Base-by-base conservation (phyloP, 2,888 invertebrate genomes). In the Callyntrura guangdongensis region DNA sequence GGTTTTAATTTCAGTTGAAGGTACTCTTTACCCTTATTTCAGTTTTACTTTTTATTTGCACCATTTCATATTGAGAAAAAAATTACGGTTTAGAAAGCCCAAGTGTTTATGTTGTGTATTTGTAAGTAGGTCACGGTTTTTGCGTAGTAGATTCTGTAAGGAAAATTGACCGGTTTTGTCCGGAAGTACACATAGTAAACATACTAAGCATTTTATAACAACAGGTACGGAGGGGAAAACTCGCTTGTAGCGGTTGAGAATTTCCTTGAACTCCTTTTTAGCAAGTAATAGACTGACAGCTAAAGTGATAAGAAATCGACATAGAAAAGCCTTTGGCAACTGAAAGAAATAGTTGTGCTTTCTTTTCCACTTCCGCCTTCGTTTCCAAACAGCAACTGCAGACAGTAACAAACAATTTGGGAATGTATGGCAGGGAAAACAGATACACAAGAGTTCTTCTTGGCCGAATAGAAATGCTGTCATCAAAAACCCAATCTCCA, bases 321-420 rank as follows among this genome's bases (percentile, higher is more conserved):
- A 9, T 53, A 36, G 53, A 53, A 27, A 27, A 67, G 67, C 67
- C 67, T 27, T 27, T 67, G 67, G 27, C 67, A 67, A 27, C 27
- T 67, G n/a, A 67, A 47, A 14, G 64, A 64, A 82, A 6, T 36
- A 82, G 45, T 64, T 82, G 14, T 36, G n/a, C n/a, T 36, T 36
- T 6, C 36, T 67, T 82, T 61, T 64, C 45, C 47, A 64, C 61
- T 82, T 82, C 64, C 82, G 17, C 25, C 27, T 47, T 64, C 82
- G 9, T 64, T 61, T 36, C 82, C 61, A 82, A 36, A 36, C 59
- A 27, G 6, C 9, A 25, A 11, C 11, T 64, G 12, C 22, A 25
- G 25, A 64, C 36, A 53, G 53, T 9, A 53, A n/a, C 53, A 53
- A 14, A 9, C n/a, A n/a, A 53, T 53, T 14, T 1, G 8, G 53